Conservation (phyloP, 2,113 vertebrate species). For the Herpetotheres cachinnans region DNA sequence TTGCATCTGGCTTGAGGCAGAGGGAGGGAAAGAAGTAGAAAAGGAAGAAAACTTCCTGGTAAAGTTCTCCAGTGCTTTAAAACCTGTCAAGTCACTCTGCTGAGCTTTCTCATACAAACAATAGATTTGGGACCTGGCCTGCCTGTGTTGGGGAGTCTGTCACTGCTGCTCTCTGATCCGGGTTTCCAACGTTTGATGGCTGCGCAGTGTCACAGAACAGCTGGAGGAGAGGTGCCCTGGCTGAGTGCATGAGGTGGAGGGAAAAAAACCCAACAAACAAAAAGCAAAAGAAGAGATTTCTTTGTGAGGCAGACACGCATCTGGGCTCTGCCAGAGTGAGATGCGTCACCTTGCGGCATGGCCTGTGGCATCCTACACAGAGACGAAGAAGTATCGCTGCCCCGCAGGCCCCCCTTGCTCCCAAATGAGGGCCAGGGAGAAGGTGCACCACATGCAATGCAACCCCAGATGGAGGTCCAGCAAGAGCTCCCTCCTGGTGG, state of each 20-base stretch:
- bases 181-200: conserved; percentile 13
- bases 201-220: background rate
- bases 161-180: conserved; percentile 18
- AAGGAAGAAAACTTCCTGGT: conserved; percentile 8
- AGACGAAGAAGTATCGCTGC: background rate
- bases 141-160: conserved; percentile 13
- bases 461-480: background rate
- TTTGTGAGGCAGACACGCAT: background rate
- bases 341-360: fast-evolving
- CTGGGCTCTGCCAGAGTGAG: background rate
- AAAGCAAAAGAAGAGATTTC: background rate
- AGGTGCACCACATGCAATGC: background rate
- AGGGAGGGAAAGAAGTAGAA: background rate
- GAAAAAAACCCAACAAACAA: background rate
- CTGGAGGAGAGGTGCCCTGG: background rate
- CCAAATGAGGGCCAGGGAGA: background rate
- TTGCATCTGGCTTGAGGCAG: background rate
- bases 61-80: conserved; percentile 24
- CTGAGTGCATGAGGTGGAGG: background rate
- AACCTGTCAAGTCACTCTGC: conserved; percentile 16
- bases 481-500: background rate
- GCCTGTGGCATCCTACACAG: background rate
- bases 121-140: conserved; percentile 40
- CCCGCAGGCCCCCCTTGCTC: fast-evolving
- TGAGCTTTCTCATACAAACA: background rate